A percentile compares a stretch with the other conserved stretches of the same genome.
Evolutionary conservation across 2,797 vertebrate species (phyloP).

Genomic region (Petrocephalus schoutedeni): DNA sequence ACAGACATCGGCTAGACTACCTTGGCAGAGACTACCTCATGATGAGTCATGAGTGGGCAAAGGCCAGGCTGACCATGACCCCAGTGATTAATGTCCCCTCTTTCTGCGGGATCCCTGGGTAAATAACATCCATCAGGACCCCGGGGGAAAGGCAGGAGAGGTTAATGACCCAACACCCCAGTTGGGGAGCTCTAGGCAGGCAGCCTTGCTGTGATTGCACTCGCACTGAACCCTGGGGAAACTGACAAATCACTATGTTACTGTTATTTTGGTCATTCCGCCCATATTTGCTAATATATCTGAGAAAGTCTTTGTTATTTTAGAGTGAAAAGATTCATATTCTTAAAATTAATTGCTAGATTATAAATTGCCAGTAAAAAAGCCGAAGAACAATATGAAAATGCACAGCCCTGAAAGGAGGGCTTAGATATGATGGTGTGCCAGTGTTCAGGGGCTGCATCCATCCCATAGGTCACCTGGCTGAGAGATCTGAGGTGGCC

Average conservation of each 20-base stretch:
- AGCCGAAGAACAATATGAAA: neutral
- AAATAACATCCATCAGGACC: conserved; percentile 45
- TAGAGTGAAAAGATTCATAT: neutral
- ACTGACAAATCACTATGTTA: neutral
- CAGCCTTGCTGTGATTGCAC: neutral
- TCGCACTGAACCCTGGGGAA: neutral
- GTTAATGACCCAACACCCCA: conserved; percentile 26
- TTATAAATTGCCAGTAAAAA: neutral
- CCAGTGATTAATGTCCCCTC: conserved; percentile 47
- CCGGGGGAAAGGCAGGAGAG: conserved; percentile 24
- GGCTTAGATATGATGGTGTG: neutral
- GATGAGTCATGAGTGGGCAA: neutral
- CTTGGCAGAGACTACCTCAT: conserved; percentile 24
- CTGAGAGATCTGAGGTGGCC: neutral
- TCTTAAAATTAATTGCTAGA: neutral
- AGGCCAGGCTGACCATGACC: conserved; percentile 32
- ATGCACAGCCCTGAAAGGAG: neutral
- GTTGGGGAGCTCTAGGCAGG: neutral
- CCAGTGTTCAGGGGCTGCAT: neutral
- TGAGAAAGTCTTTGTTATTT: neutral
- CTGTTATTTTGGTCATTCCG: neutral
- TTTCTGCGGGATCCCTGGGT: conserved; percentile 28
- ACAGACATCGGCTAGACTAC: neutral
- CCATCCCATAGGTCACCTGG: neutral
- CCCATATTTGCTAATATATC: neutral